These are phyloP conservation scores for Suncus etruscus DNA, from an alignment of 2,113 vertebrate species.

Conservation along the genomic window DNA sequence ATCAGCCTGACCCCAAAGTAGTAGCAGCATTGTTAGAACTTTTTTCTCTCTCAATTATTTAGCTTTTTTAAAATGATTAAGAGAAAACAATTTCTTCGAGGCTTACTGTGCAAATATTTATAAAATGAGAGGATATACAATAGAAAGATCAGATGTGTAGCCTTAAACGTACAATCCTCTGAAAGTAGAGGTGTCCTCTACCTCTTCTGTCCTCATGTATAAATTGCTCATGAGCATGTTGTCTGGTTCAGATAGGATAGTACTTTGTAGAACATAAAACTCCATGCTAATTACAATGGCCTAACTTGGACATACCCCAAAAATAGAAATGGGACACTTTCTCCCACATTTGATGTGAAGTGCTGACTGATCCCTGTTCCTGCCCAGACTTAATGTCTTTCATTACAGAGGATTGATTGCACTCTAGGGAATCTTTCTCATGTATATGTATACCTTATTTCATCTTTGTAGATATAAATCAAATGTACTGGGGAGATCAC, in stretches of 20 bases:
- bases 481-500: neutral
- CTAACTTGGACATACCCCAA: neutral
- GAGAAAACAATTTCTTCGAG: neutral
- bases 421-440: neutral
- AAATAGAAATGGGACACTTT: neutral
- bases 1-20: neutral
- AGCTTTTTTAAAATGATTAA: neutral
- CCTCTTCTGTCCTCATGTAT: neutral
- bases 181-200: neutral
- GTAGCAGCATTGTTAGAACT: too few relatives aligned
- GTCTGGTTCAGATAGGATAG: neutral
- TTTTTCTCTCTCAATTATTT: neutral
- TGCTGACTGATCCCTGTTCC: neutral
- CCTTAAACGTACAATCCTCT: neutral
- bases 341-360: rapidly evolving
- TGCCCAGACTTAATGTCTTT: neutral
- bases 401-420: neutral
- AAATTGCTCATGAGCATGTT: neutral
- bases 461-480: constrained; percentile 3
- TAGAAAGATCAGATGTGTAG: neutral
- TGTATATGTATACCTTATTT: neutral
- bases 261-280: neutral
- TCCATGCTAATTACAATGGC: neutral
- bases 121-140: neutral
- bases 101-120: neutral